phyloP scores from a whole-genome alignment of 2,113 vertebrate genomes.

The Tringa solitaria region DNA sequence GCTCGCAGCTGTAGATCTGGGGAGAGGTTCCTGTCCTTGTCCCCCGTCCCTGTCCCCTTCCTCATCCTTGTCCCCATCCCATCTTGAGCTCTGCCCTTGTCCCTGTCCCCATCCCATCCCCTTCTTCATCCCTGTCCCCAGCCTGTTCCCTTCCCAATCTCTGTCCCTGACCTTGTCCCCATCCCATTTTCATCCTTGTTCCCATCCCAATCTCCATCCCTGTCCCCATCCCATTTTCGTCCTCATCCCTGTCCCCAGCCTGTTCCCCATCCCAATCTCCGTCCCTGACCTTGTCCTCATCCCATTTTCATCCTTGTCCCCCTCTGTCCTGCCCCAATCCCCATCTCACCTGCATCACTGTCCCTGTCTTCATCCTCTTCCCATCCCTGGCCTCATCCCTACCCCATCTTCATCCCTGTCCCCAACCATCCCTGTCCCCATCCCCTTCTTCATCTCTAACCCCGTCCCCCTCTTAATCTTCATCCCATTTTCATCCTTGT shows the following conservation, averaged over 20 bases:
- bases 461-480: neutral
- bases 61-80: too few relatives aligned
- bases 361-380: neutral
- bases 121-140: neutral
- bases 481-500: neutral
- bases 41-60: neutral
- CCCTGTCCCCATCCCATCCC: neutral
- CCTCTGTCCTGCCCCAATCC: too few relatives aligned
- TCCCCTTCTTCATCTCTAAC: neutral
- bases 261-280: too few relatives aligned
- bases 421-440: neutral
- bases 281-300: neutral
- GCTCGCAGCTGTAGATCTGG: slow-evolving; percentile 74
- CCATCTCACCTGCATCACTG: neutral
- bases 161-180: neutral
- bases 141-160: too few relatives aligned
- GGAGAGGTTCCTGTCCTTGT: neutral
- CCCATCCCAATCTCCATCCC: too few relatives aligned
- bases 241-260: too few relatives aligned
- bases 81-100: too few relatives aligned
- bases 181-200: too few relatives aligned
- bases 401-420: neutral
- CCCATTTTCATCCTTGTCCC: too few relatives aligned
- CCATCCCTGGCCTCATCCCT: too few relatives aligned
- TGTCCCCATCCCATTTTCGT: neutral